A percentile compares a stretch with the other conserved stretches of the same genome.
Conservation (phyloP, 2,113 vertebrate species). For the Rattus rattus region DNA sequence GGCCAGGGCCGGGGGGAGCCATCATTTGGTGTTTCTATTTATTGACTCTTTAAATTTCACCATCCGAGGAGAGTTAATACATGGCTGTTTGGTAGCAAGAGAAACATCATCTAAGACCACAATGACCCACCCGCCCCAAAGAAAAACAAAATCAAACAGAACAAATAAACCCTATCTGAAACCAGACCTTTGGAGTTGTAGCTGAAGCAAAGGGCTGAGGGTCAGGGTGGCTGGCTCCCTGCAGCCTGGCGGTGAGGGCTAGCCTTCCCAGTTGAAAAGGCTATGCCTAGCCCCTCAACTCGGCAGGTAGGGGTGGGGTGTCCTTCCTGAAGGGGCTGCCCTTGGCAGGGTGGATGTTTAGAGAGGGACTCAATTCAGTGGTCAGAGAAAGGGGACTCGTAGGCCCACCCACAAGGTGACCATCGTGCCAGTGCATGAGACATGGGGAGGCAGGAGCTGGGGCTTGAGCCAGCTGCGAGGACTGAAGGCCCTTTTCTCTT, state of each 20-base stretch:
- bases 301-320: neutral
- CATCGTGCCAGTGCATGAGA: conserved; percentile 77
- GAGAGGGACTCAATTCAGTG: conserved; percentile 45
- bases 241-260: neutral
- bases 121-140: conserved; percentile 70
- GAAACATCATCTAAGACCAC: conserved; percentile 73
- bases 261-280: neutral
- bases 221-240: neutral
- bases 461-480: neutral
- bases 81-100: conserved; percentile 79
- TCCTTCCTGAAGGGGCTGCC: conserved; percentile 50
- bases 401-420: conserved; percentile 37
- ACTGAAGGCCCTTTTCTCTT: neutral
- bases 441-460: conserved; percentile 34
- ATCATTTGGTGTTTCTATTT: conserved; percentile 75
- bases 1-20: neutral
- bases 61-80: conserved; percentile 80
- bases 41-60: conserved; percentile 81
- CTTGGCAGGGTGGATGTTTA: conserved; percentile 19
- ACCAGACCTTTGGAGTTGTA: conserved; percentile 77
- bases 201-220: conserved; percentile 57
- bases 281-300: neutral
- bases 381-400: conserved; percentile 57
- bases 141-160: conserved; percentile 67
- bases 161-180: conserved; percentile 67